Conservation (phyloP, 1,140 invertebrate species). For the Andrena cerasifolii region DNA sequence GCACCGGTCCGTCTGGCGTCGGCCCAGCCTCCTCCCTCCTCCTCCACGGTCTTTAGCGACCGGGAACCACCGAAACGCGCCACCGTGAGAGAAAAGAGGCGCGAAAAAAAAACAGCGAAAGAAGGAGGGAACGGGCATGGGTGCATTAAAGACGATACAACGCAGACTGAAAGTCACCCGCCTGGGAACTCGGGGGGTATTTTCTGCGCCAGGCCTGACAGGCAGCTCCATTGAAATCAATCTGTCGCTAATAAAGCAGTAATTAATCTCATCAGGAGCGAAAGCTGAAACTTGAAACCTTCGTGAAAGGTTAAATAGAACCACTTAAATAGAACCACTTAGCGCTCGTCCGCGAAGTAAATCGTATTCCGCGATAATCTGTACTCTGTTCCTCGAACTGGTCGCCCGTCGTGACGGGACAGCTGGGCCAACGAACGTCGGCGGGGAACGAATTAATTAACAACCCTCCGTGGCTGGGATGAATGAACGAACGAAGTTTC, state of each 20-base stretch:
- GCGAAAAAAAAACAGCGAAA: background rate
- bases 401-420: too few species aligned
- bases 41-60: conserved; percentile 43
- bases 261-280: too few species aligned
- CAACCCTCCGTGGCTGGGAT: conserved; percentile 2
- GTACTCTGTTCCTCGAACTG: background rate
- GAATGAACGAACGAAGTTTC: conserved; percentile 10
- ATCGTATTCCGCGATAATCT: too few species aligned
- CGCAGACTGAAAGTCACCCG: background rate
- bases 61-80: conserved; percentile 17
- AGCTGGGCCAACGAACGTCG: background rate
- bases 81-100: conserved; percentile 15
- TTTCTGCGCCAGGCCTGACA: too few species aligned
- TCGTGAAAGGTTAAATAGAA: too few species aligned
- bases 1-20: conserved; percentile 11
- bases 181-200: too few species aligned
- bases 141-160: background rate
- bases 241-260: too few species aligned
- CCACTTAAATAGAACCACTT: background rate
- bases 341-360: too few species aligned
- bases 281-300: too few species aligned
- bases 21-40: background rate
- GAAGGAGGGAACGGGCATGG: background rate
- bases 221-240: too few species aligned
- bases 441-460: conserved; percentile 16